These are phyloP conservation scores for Haliclona indistincta DNA, from an alignment of 37 sponge, comb jelly and placozoan genomes.

Conservation along the genomic window DNA sequence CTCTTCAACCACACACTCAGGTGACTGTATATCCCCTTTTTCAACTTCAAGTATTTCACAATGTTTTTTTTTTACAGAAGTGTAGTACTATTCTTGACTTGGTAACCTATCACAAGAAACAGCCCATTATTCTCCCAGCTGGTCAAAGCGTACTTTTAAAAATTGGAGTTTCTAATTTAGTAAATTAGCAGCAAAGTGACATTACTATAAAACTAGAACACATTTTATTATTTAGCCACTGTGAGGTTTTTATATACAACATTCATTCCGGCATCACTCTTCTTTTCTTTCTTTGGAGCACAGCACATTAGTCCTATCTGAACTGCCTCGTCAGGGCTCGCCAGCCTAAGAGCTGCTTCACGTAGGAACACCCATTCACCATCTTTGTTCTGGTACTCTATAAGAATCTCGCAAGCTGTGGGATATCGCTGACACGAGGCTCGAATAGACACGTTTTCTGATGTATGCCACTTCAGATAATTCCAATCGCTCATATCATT, in stretches of 20 bases:
- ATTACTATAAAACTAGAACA: too few relatives aligned
- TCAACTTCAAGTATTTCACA: too few relatives aligned
- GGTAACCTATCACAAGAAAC: too few relatives aligned
- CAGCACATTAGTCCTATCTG: conserved; percentile 29
- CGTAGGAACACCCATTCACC: conserved; percentile 33
- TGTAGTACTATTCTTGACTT: too few relatives aligned
- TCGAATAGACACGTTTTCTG: conserved; percentile 12
- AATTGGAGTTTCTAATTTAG: too few relatives aligned
- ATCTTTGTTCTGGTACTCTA: conserved; percentile 14
- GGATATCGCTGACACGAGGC: background rate
- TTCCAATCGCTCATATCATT: conserved; percentile 44
- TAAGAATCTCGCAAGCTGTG: conserved; percentile 1
- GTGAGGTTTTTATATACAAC: conserved; percentile 14
- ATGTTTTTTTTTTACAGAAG: too few relatives aligned
- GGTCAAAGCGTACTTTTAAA: too few relatives aligned
- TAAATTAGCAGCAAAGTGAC: too few relatives aligned
- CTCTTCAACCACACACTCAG: too few relatives aligned
- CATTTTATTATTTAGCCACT: too few relatives aligned
- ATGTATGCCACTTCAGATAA: conserved; percentile 9
- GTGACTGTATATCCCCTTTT: too few relatives aligned
- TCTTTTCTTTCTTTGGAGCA: conserved; percentile 32
- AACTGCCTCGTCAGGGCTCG: background rate
- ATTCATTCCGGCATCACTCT: conserved; percentile 8
- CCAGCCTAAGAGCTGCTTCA: background rate
- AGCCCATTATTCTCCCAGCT: too few relatives aligned